Percentiles rank a stretch among this genome's conserved stretches.
Evolutionary conservation across 2,888 invertebrate species (phyloP).

Genomic region (Ormyrus labotus): DNA sequence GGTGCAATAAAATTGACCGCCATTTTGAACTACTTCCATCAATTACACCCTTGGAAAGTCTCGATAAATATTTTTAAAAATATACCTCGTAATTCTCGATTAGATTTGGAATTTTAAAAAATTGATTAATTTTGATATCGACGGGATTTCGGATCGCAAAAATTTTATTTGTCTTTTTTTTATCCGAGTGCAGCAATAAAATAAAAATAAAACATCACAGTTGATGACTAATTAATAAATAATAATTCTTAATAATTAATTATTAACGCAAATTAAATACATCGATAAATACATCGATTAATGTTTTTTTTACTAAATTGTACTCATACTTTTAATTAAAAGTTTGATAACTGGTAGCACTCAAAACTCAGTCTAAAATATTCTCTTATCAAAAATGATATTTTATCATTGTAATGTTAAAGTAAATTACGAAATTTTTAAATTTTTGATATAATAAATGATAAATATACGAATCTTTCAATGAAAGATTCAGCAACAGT

Average conservation of each 20-base stretch:
- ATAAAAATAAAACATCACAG: background rate
- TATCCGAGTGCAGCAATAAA: background rate
- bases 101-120: constrained; percentile 1
- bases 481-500: background rate
- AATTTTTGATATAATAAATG: background rate
- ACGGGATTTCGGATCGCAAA: constrained; percentile 18
- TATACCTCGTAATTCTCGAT: constrained; percentile 48
- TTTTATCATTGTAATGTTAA: background rate
- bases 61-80: constrained; percentile 15
- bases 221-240: background rate
- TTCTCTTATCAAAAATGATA: background rate
- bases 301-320: background rate
- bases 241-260: no score
- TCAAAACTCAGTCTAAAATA: no score
- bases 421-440: background rate
- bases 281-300: background rate
- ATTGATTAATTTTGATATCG: constrained; percentile 19
- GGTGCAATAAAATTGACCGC: constrained; percentile 71
- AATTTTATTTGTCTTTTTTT: constrained; percentile 30
- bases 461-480: background rate
- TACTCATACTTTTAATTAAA: no score
- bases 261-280: background rate
- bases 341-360: no score
- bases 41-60: constrained; percentile 69
- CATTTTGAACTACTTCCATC: constrained; percentile 76